Base-by-base conservation (phyloP, 2,888 invertebrate genomes). In the Nysson spinosus region DNA sequence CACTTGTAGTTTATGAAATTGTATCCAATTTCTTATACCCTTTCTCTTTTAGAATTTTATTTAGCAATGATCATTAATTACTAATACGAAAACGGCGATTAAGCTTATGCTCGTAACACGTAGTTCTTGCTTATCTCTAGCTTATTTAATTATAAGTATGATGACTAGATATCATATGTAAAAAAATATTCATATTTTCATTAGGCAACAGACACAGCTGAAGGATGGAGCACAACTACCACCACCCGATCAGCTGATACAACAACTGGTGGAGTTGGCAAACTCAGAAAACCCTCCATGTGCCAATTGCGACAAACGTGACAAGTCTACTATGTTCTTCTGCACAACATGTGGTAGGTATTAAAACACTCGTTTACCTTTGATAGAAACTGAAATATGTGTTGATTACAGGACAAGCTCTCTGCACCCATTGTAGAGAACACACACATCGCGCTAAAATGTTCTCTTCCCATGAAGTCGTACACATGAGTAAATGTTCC, bases 391-490 rank as follows among this genome's bases (percentile, higher is more conserved):
- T n/a, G n/a, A n/a, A 12, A 1, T 16, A 4, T 17, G 30, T 4
- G 14, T 30, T 4, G 9, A 32, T 37, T 58, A 2, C 83, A 92
- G 92, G 93, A 58, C 94, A 94, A 89, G 92, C 93, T 2, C 85
- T 94, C 57, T 94, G 94, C 85, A 89, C 89, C 14, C 89, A 89
- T 60, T 94, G 94, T 85, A 88, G 93, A 46, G 92, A 92, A 79
- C 91, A 92, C 76, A 94, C 94, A 0, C 94, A 94, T 80, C 88
- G 92, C 70, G 94, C 94, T 3, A 92, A 93, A 84, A 94, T 94
- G 93, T 94, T 94, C 85, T 90, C 92, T 0, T 88, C 90, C 17
- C 94, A 94, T 82, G 92, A 93, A 66, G 90, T 94, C 11, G 90
- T 93, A 11, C 92, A 92, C 75, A 91, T 93, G 90, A 92, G 93